These are phyloP conservation scores for Chorisops tibialis DNA, from an alignment of 2,888 invertebrate genomes.

Conservation along the genomic window DNA sequence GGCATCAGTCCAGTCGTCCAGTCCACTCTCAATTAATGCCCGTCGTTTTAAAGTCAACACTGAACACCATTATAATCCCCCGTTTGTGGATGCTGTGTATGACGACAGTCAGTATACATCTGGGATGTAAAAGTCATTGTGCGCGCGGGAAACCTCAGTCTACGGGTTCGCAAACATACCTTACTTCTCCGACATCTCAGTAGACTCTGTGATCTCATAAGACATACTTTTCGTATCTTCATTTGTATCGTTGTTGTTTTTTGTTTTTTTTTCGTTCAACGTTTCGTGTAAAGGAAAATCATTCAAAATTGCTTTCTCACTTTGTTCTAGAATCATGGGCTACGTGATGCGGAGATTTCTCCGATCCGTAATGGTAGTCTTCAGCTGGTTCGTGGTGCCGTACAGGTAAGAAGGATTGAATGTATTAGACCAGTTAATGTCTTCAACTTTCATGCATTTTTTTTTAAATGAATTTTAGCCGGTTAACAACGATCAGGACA, in stretches of 20 bases:
- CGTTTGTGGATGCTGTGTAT: conserved; percentile 4
- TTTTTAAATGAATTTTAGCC: too few species aligned
- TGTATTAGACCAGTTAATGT: too few species aligned
- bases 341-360: conserved; percentile 60
- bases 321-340: conserved; percentile 58
- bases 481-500: conserved; percentile 54
- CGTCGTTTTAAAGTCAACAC: too few species aligned
- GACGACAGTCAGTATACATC: neutral
- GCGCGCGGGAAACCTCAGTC: neutral
- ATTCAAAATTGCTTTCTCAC: conserved; percentile 49
- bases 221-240: conserved; percentile 4
- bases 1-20: too few species aligned
- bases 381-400: conserved; percentile 59
- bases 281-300: conserved; percentile 4
- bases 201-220: conserved; percentile 15
- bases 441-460: too few species aligned
- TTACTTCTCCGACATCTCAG: neutral
- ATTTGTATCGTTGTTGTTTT: neutral
- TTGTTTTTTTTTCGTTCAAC: neutral
- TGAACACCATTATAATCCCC: too few species aligned
- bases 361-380: conserved; percentile 58
- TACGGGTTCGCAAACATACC: conserved; percentile 3
- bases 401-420: too few species aligned
- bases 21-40: too few species aligned
- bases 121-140: conserved; percentile 1